Base-by-base conservation (phyloP, 1,140 invertebrate species). In the Onthophagus taurus region DNA sequence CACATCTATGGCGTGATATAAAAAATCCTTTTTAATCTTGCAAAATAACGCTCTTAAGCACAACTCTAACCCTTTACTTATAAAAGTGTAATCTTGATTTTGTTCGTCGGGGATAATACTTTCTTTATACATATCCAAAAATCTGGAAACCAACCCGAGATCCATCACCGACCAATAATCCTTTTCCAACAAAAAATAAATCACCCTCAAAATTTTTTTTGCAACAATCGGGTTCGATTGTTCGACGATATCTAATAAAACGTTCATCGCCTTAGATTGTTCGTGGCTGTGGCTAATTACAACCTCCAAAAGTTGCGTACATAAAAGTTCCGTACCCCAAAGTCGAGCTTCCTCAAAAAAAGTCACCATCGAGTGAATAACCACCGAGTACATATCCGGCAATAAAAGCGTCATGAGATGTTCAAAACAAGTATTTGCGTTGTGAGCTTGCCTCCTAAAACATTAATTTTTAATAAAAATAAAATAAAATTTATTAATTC, bases 161-260 rank as follows among this genome's bases (percentile, higher is more conserved):
- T 63, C 50, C 24, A 64, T 64, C 21, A 64, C 56, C n/a, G 65
- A 51, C 72, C 73, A 77, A 13, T 64, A 48, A 20, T 69, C 63
- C 42, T 56, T 49, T 18, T 68, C 59, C 4, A 75, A 49, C 0
- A 72, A 52, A 39, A 69, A 65, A 17, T 70, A 70, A 1, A 75
- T 48, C 6, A 74, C 61, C 52, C 66, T 57, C 13, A 72, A 50
- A 8, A 60, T 31, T 41, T 54, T 47, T 24, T 49, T 47, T 18
- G 54, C 45, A n/a, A 21, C 19, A 7, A 18, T 18, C 13, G 20
- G 20, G 2, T 4, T 11, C 11, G 43, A 36, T 9, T 13, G 20
- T 30, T 45, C 43, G 8, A 29, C 43, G 7, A 45, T 29, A 45
- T 45, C 43, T 45, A 17, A 34, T 34, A 41, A 29, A 26, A 16